Evolutionary conservation across 2,113 vertebrate species (phyloP), one percentile per base, ranked within the genome.

Genomic region (Zootoca vivipara): DNA sequence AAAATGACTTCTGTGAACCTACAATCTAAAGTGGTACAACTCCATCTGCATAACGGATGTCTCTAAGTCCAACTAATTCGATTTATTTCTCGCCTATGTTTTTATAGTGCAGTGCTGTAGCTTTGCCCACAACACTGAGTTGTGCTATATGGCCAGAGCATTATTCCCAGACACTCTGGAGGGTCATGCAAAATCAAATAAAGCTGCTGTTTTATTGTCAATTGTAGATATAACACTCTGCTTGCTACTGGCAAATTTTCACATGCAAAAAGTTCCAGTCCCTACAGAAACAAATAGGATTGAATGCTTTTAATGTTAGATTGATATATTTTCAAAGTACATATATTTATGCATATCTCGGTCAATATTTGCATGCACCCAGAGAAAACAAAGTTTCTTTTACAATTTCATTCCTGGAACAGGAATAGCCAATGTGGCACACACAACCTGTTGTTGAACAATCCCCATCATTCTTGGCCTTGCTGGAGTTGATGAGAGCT

Each of bases 391-490:
- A 52, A 35, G 22, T 42, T 18, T 77, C 28, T 85, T 85, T 58
- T 82, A 46, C 46, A 56, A 69, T 88, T 92, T 90, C 92, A 88
- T 28, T 90, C 30, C 38, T 86, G 46, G 46, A 52, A 12, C 46
- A 12, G 46, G 46, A 52, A 52, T 52, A 52, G 46, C 46, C 46
- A 52, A 52, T 9, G 12, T 52, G 46, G 46, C 9, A 52, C 46
- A 52, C 10, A 0, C 46, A 46, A 46, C 46, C 10, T 52, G 46
- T 52, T 52, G 46, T 52, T 52, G 46, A 52, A 52, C 46, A 52
- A 52, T 52, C 46, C 46, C 46, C 46, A 52, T 52, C 46, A 52
- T 52, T 52, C 46, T 52, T 52, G 46, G 46, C 10, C 46, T 52
- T 10, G 46, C 46, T 52, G 46, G 10, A 52, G 46, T 52, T 52